Evolutionary conservation across 1,140 invertebrate species (phyloP).

Genomic region (Tetranychus cinnabarinus): DNA sequence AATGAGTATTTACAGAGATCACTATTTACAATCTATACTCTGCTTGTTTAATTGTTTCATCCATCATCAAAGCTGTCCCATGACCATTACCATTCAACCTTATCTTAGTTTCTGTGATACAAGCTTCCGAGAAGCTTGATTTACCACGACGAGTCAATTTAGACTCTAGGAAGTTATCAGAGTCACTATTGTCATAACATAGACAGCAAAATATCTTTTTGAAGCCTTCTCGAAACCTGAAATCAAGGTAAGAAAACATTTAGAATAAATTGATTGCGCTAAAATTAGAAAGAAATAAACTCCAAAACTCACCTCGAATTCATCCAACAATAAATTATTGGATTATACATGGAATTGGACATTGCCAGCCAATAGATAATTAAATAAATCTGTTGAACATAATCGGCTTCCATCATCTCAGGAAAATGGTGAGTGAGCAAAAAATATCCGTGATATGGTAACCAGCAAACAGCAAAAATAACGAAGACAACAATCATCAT

Average conservation of each 20-base stretch:
- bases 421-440: conserved; percentile 54
- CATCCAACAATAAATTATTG: conserved; percentile 79
- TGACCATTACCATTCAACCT: not conserved
- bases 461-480: conserved; percentile 66
- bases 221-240: not conserved
- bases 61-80: too few species aligned
- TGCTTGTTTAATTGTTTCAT: too few species aligned
- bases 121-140: not conserved
- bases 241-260: not conserved
- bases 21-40: too few species aligned
- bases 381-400: conserved; percentile 49
- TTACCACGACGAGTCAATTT: not conserved
- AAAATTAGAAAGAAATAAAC: not conserved
- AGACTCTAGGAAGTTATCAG: not conserved
- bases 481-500: conserved; percentile 60
- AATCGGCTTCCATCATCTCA: conserved; percentile 37
- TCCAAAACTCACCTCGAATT: conserved; percentile 25
- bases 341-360: conserved; percentile 76
- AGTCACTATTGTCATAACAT: not conserved
- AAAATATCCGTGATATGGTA: conserved; percentile 64
- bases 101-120: not conserved
- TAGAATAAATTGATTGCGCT: not conserved
- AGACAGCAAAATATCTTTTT: not conserved
- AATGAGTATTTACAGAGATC: too few species aligned
- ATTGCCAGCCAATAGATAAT: conserved; percentile 75